Conservation (phyloP, 2,888 invertebrate species). For the Sericinus montela region DNA sequence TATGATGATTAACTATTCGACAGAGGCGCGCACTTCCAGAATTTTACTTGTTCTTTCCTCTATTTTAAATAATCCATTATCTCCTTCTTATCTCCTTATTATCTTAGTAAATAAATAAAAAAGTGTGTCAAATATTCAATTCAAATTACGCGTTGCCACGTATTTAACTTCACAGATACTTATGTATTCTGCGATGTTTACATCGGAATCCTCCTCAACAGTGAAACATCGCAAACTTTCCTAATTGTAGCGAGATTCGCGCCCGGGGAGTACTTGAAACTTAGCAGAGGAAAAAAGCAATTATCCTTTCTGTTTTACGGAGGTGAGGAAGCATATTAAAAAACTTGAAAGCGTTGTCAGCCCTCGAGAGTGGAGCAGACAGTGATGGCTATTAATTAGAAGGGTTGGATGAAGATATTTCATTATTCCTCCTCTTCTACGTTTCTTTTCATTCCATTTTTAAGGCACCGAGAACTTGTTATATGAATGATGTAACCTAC, state of each 20-base stretch:
- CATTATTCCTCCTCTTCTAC: constrained; percentile 62
- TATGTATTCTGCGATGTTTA: constrained; percentile 15
- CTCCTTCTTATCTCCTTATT: too few relatives aligned
- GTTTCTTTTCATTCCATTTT: constrained; percentile 34
- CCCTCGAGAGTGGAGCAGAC: constrained; percentile 72
- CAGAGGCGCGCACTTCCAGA: too few relatives aligned
- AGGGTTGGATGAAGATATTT: constrained; percentile 76
- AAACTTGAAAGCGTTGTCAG: constrained; percentile 74
- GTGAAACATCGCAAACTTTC: constrained; percentile 46
- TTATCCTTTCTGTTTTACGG: constrained; percentile 69
- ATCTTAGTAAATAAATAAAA: too few relatives aligned
- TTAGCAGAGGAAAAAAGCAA: constrained; percentile 68
- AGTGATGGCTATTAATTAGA: constrained; percentile 79
- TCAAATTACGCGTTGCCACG: not conserved
- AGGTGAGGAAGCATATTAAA: constrained; percentile 78
- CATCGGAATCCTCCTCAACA: constrained; percentile 30
- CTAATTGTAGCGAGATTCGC: constrained; percentile 62
- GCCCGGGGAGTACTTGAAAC: constrained; percentile 47
- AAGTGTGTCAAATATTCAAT: not conserved
- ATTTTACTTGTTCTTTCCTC: too few relatives aligned
- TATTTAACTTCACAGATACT: constrained; percentile 7
- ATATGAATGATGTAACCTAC: constrained; percentile 7
- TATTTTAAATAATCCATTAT: too few relatives aligned
- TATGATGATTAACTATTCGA: too few relatives aligned
- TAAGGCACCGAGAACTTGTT: constrained; percentile 20